A percentile compares a stretch with the other conserved stretches of the same genome.
These are phyloP conservation scores for Metellina segmentata DNA, from an alignment of 2,888 invertebrate genomes.

Conservation along the genomic window DNA sequence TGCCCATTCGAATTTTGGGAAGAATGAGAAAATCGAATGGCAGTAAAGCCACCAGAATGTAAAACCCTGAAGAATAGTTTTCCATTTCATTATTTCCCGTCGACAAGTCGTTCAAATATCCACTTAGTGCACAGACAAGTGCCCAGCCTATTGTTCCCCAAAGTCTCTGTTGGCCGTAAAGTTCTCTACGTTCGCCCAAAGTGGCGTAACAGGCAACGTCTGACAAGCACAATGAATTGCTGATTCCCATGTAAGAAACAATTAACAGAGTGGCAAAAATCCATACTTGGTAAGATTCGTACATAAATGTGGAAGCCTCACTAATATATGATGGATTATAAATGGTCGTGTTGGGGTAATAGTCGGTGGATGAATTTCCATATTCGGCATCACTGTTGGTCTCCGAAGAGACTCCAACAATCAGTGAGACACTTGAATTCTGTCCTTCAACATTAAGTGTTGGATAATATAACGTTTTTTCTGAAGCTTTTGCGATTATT, in stretches of 20 bases:
- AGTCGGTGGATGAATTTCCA: background rate
- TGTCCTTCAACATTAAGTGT: background rate
- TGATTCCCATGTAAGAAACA: background rate
- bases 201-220: no score
- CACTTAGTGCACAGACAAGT: background rate
- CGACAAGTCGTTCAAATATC: background rate
- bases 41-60: constrained; percentile 14
- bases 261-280: background rate
- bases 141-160: background rate
- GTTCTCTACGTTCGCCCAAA: background rate
- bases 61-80: constrained; percentile 60
- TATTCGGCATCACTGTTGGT: no score
- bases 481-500: background rate
- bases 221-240: background rate
- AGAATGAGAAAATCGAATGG: constrained; percentile 45
- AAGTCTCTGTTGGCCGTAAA: background rate
- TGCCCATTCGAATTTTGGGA: constrained; percentile 5
- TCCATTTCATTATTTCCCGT: background rate
- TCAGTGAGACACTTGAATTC: no score
- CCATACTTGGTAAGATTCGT: constrained; percentile 26
- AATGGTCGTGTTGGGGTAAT: background rate
- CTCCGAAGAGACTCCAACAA: background rate
- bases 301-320: background rate
- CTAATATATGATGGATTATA: background rate
- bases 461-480: background rate